These are phyloP conservation scores for Hemaris fuciformis DNA, from an alignment of 2,888 invertebrate genomes.

Conservation along the genomic window DNA sequence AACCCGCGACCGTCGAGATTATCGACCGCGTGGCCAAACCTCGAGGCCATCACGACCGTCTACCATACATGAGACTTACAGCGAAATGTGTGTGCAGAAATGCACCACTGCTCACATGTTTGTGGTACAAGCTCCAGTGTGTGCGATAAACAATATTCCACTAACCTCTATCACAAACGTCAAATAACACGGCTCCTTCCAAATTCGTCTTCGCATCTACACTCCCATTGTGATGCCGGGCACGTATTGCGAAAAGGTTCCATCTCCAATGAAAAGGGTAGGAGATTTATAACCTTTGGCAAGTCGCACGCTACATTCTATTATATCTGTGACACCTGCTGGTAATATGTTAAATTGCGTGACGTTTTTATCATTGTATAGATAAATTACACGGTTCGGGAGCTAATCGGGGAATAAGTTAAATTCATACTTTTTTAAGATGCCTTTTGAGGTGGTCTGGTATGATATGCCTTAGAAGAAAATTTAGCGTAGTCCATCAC, in stretches of 20 bases:
- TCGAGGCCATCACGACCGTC: too few species aligned
- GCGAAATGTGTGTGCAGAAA: too few species aligned
- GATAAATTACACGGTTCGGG: slow-evolving; percentile 9
- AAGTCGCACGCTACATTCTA: slow-evolving; percentile 30
- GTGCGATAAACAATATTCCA: background rate
- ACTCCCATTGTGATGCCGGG: background rate
- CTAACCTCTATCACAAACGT: background rate
- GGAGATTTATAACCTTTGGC: slow-evolving; percentile 43
- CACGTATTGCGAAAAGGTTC: slow-evolving; percentile 24
- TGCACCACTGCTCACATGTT: too few species aligned
- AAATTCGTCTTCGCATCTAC: background rate
- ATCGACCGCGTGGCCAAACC: too few species aligned
- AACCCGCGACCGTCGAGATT: too few species aligned
- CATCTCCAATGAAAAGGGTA: slow-evolving; percentile 45
- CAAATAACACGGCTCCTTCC: slow-evolving; percentile 2
- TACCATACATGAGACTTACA: too few species aligned
- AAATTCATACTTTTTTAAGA: background rate
- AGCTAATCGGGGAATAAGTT: background rate
- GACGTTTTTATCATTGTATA: slow-evolving; percentile 35
- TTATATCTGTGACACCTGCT: slow-evolving; percentile 41
- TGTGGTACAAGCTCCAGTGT: too few species aligned
- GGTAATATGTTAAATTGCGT: slow-evolving; percentile 36
- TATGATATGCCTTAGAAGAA: too few species aligned
- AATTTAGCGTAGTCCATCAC: too few species aligned
- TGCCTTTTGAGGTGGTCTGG: background rate